Evolutionary conservation across 2,113 vertebrate genomes (phyloP).

Genomic region (Poeciliopsis retropinna): DNA sequence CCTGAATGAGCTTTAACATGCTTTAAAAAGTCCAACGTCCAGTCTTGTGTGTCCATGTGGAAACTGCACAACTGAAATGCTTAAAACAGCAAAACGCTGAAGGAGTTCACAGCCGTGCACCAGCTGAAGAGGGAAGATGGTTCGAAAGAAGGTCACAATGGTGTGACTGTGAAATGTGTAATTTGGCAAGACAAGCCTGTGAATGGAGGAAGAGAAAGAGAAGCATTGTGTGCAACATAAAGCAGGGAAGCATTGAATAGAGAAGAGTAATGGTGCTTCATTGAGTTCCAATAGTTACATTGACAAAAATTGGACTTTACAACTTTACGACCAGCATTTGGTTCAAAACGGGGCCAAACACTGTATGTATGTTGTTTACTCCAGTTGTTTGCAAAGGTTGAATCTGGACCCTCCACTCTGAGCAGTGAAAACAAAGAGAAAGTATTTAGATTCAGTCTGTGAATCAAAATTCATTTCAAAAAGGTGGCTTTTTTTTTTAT

Average conservation of each 20-base stretch:
- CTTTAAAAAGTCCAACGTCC: neutral
- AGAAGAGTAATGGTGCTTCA: neutral
- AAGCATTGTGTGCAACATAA: constrained; percentile 29
- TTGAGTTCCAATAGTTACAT: neutral
- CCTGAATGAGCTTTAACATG: no score
- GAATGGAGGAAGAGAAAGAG: constrained; percentile 30
- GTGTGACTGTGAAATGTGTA: constrained; percentile 23
- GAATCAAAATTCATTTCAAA: no score
- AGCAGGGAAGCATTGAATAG: neutral
- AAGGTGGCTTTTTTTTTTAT: no score
- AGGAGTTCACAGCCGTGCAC: neutral
- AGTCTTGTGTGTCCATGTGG: neutral
- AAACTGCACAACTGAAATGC: neutral
- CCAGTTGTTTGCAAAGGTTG: no score
- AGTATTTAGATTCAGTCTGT: no score
- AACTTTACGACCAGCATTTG: neutral
- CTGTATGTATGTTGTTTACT: no score
- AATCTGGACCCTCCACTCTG: no score
- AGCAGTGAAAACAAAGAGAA: no score
- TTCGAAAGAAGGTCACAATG: constrained; percentile 23
- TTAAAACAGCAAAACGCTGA: neutral
- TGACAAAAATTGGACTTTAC: neutral
- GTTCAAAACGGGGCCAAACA: neutral
- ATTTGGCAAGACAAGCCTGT: constrained; percentile 22
- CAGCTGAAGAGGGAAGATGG: constrained; percentile 9